Base-by-base conservation (phyloP, 2,797 vertebrate species). In the Sebastes diaconus region DNA sequence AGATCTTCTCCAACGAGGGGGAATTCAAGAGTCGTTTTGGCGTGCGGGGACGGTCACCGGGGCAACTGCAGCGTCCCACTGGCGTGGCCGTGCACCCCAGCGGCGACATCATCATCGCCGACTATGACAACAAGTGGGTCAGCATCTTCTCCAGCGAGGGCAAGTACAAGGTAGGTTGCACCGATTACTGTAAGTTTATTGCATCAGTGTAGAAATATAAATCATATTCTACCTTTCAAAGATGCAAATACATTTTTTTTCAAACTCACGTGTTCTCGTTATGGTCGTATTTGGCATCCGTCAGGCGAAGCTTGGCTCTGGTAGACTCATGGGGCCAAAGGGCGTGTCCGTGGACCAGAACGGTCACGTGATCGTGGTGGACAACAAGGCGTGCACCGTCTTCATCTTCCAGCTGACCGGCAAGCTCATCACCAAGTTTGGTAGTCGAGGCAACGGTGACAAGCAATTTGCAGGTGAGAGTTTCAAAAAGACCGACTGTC, bases 51-150 rank as follows among this genome's bases (percentile, higher is more conserved):
- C 96, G 98, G 27, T 98, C 96, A 8, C 98, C 98, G 0, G 98
- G 98, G 60, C 98, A 99, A 87, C 90, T 99, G 76, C 98, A 99
- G 91, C 93, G 98, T 32, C 98, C 98, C 77, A 99, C 98, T 0
- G 98, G 98, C 4, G 98, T 99, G 2, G 98, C 98, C 0, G 97
- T 99, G 60, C 98, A 99, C 90, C 98, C 98, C 64, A 97, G 96
- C 10, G 98, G 98, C 60, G 98, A 99, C 93, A 98, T 99, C 79
- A 99, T 99, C 92, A 98, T 99, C 8, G 98, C 98, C 2, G 98
- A 99, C 90, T 99, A 99, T 1, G 98, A 99, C 91, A 99, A 99
- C 88, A 99, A 99, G 80, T 99, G 98, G 98, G 98, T 99, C 91
- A 99, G 98, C 98, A 98, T 99, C 94, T 99, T 99, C 94, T 97